Evolutionary conservation across 2,797 vertebrate species (phyloP), one percentile per base, ranked within the genome.

Genomic region (Alectoris magna): DNA sequence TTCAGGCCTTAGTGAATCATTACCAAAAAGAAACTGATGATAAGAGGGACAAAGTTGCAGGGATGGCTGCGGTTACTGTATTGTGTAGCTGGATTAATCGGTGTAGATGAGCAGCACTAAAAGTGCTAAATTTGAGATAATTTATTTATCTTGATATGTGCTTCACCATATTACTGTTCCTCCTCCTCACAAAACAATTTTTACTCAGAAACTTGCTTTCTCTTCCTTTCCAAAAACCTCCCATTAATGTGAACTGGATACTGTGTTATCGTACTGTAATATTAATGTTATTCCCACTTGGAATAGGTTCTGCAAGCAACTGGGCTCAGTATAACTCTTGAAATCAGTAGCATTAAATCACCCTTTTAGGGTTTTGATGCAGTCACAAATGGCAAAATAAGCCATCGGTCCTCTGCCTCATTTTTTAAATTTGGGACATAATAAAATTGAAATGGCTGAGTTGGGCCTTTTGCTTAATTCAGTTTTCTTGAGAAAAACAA

Each of bases 191-290:
- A 16, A 48, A 48, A 15, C 9, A 43, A 3, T 51, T 81, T 67
- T 80, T 39, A 16, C 19, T 60, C 23, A 53, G 73, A 31, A 88
- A 83, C 43, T 55, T 90, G 16, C 36, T n/a, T 88, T 48, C 22
- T 58, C 11, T 64, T 59, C 39, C 19, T 5, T 88, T 74, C 17
- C 14, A 17, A n/a, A 87, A 27, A 0, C 1, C 8, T 55, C 14
- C 31, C 27, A 22, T 7, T 17, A 44, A 0, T 7, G 24, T 66
- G 29, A 22, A 29, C 5, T 44, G 43, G 31, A 19, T n/a, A 2
- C 18, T 26, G 0, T 6, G 11, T 3, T 67, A 24, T 17, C 24
- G 46, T 22, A 1, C 5, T 58, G 17, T 46, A 34, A 34, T 24
- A 46, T 34, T 34, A 46, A 16, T 67, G 24, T 7, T 70, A 66